These are phyloP conservation scores for Halocynthia roretzi DNA, from an alignment of 23 tunicate genomes.

Conservation along the genomic window DNA sequence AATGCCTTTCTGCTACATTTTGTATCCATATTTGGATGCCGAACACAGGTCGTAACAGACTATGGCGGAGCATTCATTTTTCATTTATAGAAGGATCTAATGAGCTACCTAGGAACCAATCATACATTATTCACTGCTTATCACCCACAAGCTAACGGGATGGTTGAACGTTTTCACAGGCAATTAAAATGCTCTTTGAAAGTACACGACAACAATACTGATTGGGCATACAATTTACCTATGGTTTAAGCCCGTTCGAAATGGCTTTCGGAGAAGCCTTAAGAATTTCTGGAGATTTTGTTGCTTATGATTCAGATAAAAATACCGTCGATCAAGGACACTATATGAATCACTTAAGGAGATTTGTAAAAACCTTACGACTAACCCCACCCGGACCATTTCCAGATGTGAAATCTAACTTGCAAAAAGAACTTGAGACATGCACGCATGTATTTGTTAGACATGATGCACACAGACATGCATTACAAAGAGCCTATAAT, in stretches of 20 bases:
- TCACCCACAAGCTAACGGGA: conserved; percentile 11
- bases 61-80: no score
- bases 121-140: conserved; percentile 10
- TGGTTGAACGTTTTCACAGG: conserved; percentile 14
- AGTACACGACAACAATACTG: conserved; percentile 4
- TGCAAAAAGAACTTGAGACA: conserved; percentile 3
- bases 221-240: conserved; percentile 6
- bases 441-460: conserved; percentile 34
- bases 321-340: no score
- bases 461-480: conserved; percentile 7
- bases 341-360: no score
- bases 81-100: no score
- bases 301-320: not conserved
- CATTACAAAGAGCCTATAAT: conserved; percentile 9
- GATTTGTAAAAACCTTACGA: no score
- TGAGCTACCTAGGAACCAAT: conserved; percentile 22
- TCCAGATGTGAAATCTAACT: not conserved
- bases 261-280: conserved; percentile 14
- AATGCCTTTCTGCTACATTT: no score
- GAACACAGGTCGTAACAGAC: no score
- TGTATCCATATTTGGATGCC: not conserved
- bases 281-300: not conserved
- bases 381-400: no score
- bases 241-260: conserved; percentile 4
- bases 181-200: conserved; percentile 5